These are phyloP conservation scores for Grammomys surdaster DNA, from an alignment of 2,113 vertebrate genomes.

Conservation along the genomic window DNA sequence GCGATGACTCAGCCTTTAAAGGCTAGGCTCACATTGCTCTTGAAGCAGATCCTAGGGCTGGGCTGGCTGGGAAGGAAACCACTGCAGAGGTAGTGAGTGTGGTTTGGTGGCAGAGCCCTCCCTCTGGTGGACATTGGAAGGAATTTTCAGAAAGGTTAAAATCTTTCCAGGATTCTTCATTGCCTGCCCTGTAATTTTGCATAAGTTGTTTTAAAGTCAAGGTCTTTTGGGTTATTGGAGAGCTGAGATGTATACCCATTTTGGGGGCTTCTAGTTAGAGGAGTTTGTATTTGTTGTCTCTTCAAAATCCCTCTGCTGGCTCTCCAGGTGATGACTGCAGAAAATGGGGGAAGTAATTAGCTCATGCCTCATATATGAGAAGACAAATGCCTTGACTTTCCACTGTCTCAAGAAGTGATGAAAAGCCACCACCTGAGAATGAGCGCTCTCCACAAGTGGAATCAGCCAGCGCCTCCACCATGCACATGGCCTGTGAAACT, in stretches of 20 bases:
- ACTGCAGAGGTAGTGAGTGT: no score
- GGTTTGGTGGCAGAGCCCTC: conserved; percentile 63
- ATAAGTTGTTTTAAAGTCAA: not conserved
- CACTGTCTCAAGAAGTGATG: no score
- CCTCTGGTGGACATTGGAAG: conserved; percentile 61
- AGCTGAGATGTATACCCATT: not conserved
- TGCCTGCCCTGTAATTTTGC: not conserved
- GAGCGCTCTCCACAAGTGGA: not conserved
- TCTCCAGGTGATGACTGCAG: not conserved
- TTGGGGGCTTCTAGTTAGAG: not conserved
- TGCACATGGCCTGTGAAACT: not conserved
- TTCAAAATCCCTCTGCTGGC: not conserved
- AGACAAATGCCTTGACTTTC: not conserved
- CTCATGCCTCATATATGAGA: no score
- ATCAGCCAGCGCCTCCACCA: not conserved
- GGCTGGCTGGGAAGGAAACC: not conserved
- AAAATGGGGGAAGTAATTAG: not conserved
- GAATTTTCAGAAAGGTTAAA: conserved; percentile 35
- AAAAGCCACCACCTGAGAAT: not conserved
- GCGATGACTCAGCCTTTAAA: not conserved
- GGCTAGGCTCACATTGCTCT: not conserved
- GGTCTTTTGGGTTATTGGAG: not conserved
- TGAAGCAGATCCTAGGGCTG: not conserved
- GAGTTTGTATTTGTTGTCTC: not conserved
- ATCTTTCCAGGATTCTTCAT: not conserved